Percentiles rank a stretch among this genome's conserved stretches.
phyloP scores from a whole-genome alignment of 2,888 invertebrate species.

The Alloscopus bannaensis region DNA sequence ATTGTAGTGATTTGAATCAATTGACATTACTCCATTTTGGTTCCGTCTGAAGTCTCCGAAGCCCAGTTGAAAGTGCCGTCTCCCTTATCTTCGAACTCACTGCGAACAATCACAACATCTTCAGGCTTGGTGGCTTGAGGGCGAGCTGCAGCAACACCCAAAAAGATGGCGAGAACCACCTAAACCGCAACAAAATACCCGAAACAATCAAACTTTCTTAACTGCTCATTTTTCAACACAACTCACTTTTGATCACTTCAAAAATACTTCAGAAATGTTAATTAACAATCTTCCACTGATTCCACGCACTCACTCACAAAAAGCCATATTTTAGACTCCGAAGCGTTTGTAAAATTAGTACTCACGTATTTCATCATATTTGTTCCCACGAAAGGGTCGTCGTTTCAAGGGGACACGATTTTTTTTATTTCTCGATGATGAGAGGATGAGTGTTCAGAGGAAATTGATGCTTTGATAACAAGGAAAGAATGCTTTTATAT shows the following conservation, averaged over 20 bases:
- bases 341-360: not conserved
- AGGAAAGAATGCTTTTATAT: slow-evolving; percentile 64
- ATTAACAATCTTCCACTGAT: no score
- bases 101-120: slow-evolving; percentile 53
- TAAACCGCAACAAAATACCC: slow-evolving; percentile 23
- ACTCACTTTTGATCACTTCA: no score
- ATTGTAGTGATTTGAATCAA: slow-evolving; percentile 79
- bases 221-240: no score
- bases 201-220: no score
- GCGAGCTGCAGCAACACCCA: slow-evolving; percentile 30
- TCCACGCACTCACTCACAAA: no score
- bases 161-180: slow-evolving; percentile 38
- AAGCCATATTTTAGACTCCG: no score
- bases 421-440: no score
- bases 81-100: slow-evolving; percentile 57
- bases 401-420: slow-evolving; percentile 24
- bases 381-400: slow-evolving; percentile 43
- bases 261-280: no score
- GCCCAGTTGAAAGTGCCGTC: slow-evolving; percentile 63
- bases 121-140: slow-evolving; percentile 34
- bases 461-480: slow-evolving; percentile 62
- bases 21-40: slow-evolving; percentile 56
- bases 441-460: slow-evolving; percentile 46
- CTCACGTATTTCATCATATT: slow-evolving; percentile 59
- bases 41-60: slow-evolving; percentile 56